These are phyloP conservation scores for Chymomyza fuscimana DNA, from an alignment of 2,888 invertebrate species.

Conservation along the genomic window DNA sequence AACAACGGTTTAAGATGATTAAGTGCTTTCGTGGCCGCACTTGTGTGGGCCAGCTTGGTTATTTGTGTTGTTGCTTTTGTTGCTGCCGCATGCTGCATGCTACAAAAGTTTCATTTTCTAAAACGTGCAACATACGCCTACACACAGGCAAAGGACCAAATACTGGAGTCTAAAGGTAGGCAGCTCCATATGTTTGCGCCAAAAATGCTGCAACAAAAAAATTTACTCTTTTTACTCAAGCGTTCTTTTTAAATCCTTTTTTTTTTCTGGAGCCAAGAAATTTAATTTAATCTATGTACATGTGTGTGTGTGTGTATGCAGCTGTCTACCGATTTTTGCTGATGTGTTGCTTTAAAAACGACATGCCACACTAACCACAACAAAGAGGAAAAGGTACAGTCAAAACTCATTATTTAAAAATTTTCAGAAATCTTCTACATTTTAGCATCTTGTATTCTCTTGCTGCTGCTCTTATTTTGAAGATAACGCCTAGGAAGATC, in stretches of 20 bases:
- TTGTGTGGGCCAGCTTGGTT: slow-evolving; percentile 37
- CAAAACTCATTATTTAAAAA: not conserved
- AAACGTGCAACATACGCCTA: slow-evolving; percentile 51
- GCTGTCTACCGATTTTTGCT: not conserved
- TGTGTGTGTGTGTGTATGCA: not conserved
- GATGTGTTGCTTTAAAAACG: not conserved
- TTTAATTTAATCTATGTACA: not conserved
- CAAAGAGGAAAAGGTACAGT: not conserved
- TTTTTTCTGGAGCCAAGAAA: not conserved
- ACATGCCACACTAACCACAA: not conserved
- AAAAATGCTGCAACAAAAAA: slow-evolving; percentile 1
- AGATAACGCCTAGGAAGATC: no score
- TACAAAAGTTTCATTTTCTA: slow-evolving; percentile 67
- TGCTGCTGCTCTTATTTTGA: no score
- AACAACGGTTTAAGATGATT: slow-evolving; percentile 74
- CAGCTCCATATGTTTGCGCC: not conserved
- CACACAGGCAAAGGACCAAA: slow-evolving; percentile 12
- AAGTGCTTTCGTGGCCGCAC: slow-evolving; percentile 72
- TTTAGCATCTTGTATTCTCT: no score
- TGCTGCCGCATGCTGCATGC: slow-evolving; percentile 30
- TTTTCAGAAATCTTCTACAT: not conserved
- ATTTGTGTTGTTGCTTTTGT: slow-evolving; percentile 17
- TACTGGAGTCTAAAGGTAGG: not conserved
- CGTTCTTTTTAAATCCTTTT: not conserved
- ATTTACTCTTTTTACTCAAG: not conserved